phyloP scores from a whole-genome alignment of 2,113 vertebrate species.

The Nothobranchius furzeri region DNA sequence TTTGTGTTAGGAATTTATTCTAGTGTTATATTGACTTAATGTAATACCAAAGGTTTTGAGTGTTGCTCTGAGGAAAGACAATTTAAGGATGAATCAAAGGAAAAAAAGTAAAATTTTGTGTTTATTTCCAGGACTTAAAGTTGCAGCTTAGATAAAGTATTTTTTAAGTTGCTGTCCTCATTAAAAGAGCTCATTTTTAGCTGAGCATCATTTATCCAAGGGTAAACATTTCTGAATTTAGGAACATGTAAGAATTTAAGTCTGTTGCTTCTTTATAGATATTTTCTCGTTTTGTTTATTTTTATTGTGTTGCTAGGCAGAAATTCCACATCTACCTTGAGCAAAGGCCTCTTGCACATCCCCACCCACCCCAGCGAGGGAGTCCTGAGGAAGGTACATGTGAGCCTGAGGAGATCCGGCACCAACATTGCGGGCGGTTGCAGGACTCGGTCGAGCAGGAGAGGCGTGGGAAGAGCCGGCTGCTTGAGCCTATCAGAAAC shows the following conservation, averaged over 20 bases:
- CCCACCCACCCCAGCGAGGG: conserved; percentile 83
- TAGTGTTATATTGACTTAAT: neutral
- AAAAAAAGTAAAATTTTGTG: too few relatives aligned
- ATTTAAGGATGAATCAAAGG: neutral
- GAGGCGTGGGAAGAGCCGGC: conserved; percentile 86
- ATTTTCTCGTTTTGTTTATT: too few relatives aligned
- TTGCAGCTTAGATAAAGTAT: too few relatives aligned
- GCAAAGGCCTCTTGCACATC: conserved; percentile 91
- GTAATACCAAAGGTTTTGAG: too few relatives aligned
- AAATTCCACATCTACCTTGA: conserved; percentile 78
- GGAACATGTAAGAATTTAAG: too few relatives aligned
- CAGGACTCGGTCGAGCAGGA: conserved; percentile 83
- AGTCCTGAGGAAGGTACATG: conserved; percentile 82
- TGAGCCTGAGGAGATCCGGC: conserved; percentile 81
- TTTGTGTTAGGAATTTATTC: neutral
- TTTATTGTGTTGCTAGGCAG: neutral
- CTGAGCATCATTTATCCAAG: too few relatives aligned
- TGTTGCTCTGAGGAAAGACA: too few relatives aligned
- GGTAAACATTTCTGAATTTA: too few relatives aligned
- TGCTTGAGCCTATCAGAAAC: conserved; percentile 84
- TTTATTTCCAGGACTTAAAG: too few relatives aligned
- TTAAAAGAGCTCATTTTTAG: too few relatives aligned
- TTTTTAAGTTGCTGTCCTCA: too few relatives aligned
- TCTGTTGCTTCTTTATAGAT: too few relatives aligned
- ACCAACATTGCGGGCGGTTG: conserved; percentile 80